These are phyloP conservation scores for Zaprionus capensis DNA, from an alignment of 1,140 invertebrate genomes.

Conservation along the genomic window DNA sequence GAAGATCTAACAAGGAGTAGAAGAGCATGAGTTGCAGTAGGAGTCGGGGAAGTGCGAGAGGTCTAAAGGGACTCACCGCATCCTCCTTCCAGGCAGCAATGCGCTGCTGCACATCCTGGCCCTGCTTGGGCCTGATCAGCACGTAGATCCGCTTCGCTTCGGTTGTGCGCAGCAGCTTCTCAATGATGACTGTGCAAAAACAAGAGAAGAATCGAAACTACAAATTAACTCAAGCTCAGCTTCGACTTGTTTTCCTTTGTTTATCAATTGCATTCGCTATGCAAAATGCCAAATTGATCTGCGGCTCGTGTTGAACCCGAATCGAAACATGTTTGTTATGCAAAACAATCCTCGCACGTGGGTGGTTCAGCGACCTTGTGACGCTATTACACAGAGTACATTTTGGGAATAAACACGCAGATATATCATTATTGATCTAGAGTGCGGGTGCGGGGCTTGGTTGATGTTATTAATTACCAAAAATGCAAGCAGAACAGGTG, in stretches of 20 bases:
- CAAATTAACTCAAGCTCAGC: background rate
- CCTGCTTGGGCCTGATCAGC: conserved; percentile 90
- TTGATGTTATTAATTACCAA: background rate
- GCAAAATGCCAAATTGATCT: background rate
- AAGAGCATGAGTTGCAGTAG: background rate
- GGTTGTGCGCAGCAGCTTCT: conserved; percentile 92
- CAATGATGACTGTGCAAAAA: conserved; percentile 87
- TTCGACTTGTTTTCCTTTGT: background rate
- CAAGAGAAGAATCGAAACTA: background rate
- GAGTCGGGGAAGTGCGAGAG: background rate
- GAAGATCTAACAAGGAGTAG: conserved; percentile 42
- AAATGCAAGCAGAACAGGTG: background rate
- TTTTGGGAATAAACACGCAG: background rate
- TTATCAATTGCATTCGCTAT: conserved; percentile 3
- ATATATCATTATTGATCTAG: background rate
- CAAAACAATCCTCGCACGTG: background rate
- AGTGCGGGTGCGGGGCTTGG: background rate
- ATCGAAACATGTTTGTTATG: conserved; percentile 3
- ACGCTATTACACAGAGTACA: background rate
- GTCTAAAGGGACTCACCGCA: conserved; percentile 47
- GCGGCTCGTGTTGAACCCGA: background rate
- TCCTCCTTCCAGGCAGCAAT: conserved; percentile 88
- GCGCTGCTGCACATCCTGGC: conserved; percentile 88
- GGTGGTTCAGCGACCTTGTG: background rate
- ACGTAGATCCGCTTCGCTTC: conserved; percentile 90